phyloP scores from a whole-genome alignment of 2,797 vertebrate genomes.

The Rhincodon typus region DNA sequence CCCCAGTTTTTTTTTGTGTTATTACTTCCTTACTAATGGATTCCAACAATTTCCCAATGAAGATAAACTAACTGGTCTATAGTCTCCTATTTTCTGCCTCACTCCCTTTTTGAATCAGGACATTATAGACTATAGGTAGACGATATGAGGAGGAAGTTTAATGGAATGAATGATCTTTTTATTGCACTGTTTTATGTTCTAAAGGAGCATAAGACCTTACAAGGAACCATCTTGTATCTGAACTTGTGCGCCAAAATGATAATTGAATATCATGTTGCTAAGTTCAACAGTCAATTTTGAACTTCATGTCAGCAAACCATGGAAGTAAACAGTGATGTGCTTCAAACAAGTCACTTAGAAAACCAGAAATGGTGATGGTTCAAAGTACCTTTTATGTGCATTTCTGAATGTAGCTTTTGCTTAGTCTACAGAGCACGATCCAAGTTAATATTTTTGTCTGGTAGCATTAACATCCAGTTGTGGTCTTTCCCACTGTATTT shows the following conservation, averaged over 20 bases:
- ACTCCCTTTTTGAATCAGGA: too few relatives aligned
- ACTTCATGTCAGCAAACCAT: neutral
- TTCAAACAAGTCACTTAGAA: constrained; percentile 31
- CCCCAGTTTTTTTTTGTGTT: too few relatives aligned
- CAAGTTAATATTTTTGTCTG: constrained; percentile 34
- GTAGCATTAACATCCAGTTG: constrained; percentile 22
- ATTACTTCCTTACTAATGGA: too few relatives aligned
- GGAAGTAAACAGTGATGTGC: constrained; percentile 16
- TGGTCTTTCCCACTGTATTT: constrained; percentile 21
- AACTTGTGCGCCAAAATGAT: neutral
- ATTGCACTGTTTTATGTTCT: neutral
- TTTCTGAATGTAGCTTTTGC: constrained; percentile 31
- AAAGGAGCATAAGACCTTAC: neutral
- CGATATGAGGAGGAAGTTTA: neutral
- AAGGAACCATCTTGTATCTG: neutral
- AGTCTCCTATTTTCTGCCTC: too few relatives aligned
- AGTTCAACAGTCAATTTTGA: neutral
- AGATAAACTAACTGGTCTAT: too few relatives aligned
- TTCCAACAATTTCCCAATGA: too few relatives aligned
- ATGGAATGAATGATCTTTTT: neutral
- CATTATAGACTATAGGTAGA: neutral
- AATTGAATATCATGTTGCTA: constrained; percentile 3
- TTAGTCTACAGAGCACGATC: constrained; percentile 30
- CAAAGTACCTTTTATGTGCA: constrained; percentile 6
- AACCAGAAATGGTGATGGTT: constrained; percentile 15